Evolutionary conservation across 2,113 vertebrate genomes (phyloP).

Genomic region (Corythornis cristatus): DNA sequence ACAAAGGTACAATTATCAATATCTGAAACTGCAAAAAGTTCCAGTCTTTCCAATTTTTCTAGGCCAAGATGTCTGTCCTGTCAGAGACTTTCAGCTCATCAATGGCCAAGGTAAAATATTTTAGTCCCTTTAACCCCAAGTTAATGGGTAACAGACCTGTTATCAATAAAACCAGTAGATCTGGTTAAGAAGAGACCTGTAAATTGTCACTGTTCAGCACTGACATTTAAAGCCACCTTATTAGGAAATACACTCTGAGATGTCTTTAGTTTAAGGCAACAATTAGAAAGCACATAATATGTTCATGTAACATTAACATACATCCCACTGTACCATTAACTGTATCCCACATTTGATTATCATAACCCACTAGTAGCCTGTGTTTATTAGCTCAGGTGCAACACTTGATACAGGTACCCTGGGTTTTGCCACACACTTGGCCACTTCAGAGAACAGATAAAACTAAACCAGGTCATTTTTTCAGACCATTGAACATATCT

Average conservation of each 20-base stretch:
- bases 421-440: background rate
- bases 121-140: background rate
- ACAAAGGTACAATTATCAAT: conserved; percentile 24
- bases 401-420: background rate
- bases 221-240: background rate
- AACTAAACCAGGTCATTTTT: background rate
- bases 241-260: background rate
- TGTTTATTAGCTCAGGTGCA: background rate
- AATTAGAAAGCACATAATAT: background rate
- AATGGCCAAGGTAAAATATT: background rate
- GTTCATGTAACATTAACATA: background rate
- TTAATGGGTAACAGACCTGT: background rate
- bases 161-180: background rate
- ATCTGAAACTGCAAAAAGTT: conserved; percentile 19
- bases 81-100: background rate
- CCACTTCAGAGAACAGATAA: background rate
- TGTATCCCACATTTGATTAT: background rate
- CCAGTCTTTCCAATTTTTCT: conserved; percentile 42
- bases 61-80: conserved; percentile 7
- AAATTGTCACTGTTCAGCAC: background rate
- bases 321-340: background rate
- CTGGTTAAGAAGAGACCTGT: background rate
- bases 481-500: background rate
- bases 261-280: background rate
- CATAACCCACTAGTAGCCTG: background rate